Conservation (phyloP, 2,888 invertebrate genomes). For the Pseudeuparius sepicola region DNA sequence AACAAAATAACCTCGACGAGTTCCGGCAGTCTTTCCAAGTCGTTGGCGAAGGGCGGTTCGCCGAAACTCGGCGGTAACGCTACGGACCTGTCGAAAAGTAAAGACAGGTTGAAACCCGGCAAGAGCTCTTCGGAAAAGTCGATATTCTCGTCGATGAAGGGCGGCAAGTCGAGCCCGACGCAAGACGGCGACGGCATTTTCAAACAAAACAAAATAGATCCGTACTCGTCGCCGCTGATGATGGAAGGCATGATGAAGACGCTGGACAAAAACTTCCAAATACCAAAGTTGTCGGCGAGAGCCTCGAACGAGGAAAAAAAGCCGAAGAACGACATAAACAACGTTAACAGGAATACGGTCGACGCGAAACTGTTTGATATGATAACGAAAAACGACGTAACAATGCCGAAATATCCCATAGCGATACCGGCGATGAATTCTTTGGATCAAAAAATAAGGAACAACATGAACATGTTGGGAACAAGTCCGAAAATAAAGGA, state of each 20-base stretch:
- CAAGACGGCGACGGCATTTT: slow-evolving; percentile 55
- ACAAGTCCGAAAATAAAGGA: slow-evolving; percentile 20
- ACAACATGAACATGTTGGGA: slow-evolving; percentile 29
- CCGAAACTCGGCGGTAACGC: slow-evolving; percentile 43
- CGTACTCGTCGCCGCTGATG: slow-evolving; percentile 53
- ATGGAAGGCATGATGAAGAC: slow-evolving; percentile 64
- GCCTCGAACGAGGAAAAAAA: slow-evolving; percentile 28
- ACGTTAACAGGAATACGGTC: slow-evolving; percentile 29
- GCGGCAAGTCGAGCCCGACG: slow-evolving; percentile 59
- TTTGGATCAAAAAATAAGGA: slow-evolving; percentile 34
- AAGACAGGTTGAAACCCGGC: slow-evolving; percentile 51
- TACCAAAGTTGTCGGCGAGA: slow-evolving; percentile 71
- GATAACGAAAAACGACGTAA: slow-evolving; percentile 29
- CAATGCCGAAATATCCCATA: slow-evolving; percentile 32
- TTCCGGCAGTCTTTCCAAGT: slow-evolving; percentile 12
- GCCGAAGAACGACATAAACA: slow-evolving; percentile 29
- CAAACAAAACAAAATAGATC: slow-evolving; percentile 45
- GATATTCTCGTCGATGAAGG: slow-evolving; percentile 49
- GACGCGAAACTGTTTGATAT: slow-evolving; percentile 36
- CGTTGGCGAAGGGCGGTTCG: slow-evolving; percentile 41
- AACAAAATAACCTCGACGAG: slow-evolving; percentile 16
- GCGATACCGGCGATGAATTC: slow-evolving; percentile 33
- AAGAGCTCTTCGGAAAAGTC: slow-evolving; percentile 54
- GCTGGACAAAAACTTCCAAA: slow-evolving; percentile 76
- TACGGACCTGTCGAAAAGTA: slow-evolving; percentile 50